Evolutionary conservation across 2,888 invertebrate species (phyloP).

Genomic region (Cerastoderma edule): DNA sequence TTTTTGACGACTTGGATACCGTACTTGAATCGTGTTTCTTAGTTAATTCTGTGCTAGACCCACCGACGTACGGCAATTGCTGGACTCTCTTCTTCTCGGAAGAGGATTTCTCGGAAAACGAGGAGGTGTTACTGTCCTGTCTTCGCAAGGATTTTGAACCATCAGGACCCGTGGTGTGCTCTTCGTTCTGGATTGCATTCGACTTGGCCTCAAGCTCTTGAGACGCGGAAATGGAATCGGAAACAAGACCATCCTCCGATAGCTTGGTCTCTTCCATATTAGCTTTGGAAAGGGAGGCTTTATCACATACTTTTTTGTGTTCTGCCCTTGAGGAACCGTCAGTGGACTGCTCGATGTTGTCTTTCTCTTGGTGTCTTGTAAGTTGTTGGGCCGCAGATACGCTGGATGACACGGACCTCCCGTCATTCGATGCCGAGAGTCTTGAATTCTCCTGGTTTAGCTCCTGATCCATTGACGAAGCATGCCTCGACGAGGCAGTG

Average conservation of each 20-base stretch:
- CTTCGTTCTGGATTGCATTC: slow-evolving; percentile 37
- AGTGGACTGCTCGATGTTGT: slow-evolving; percentile 39
- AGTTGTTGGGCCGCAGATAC: slow-evolving; percentile 44
- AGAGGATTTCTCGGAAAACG: slow-evolving; percentile 33
- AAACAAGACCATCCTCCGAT: slow-evolving; percentile 26
- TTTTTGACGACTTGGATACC: slow-evolving; percentile 37
- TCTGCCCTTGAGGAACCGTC: slow-evolving; percentile 47
- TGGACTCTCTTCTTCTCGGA: slow-evolving; percentile 43
- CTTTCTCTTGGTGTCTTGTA: slow-evolving; percentile 46
- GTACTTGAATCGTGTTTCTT: slow-evolving; percentile 42
- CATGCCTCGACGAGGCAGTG: slow-evolving; percentile 49
- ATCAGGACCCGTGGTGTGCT: slow-evolving; percentile 31
- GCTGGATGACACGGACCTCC: slow-evolving; percentile 24
- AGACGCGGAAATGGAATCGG: slow-evolving; percentile 35
- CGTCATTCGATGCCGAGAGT: slow-evolving; percentile 38
- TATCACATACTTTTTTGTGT: slow-evolving; percentile 44
- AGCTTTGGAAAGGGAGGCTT: slow-evolving; percentile 41
- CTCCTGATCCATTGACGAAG: slow-evolving; percentile 47
- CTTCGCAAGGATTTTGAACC: slow-evolving; percentile 27
- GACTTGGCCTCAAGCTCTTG: slow-evolving; percentile 41
- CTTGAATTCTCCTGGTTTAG: slow-evolving; percentile 39
- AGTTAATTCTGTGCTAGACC: slow-evolving; percentile 36
- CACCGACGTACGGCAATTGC: slow-evolving; percentile 33
- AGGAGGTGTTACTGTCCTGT: slow-evolving; percentile 31
- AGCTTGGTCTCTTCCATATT: slow-evolving; percentile 35